These are phyloP conservation scores for Macrotus californicus DNA, from an alignment of 2,113 vertebrate species.

Conservation along the genomic window DNA sequence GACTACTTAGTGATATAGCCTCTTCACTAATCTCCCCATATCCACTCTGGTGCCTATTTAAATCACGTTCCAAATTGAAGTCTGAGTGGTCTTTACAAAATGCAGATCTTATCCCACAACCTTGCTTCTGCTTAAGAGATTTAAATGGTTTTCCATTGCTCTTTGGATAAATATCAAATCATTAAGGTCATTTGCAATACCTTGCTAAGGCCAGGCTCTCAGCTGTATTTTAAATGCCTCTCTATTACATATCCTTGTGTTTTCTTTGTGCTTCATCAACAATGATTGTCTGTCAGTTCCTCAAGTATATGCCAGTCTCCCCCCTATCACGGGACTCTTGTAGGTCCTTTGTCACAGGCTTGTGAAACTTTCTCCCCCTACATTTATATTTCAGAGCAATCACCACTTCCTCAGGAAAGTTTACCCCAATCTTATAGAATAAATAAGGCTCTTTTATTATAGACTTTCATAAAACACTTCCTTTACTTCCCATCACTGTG, in stretches of 20 bases:
- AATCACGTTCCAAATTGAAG: background rate
- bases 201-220: background rate
- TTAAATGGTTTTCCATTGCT: background rate
- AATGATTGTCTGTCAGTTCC: background rate
- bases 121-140: background rate
- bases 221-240: background rate
- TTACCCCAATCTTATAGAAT: background rate
- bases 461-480: background rate
- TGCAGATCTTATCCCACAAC: background rate
- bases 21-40: background rate
- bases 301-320: background rate
- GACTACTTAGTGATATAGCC: background rate
- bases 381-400: background rate
- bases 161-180: background rate
- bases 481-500: background rate
- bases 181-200: background rate
- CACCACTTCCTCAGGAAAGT: background rate
- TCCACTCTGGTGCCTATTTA: background rate
- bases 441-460: background rate
- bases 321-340: background rate
- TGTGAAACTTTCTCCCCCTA: background rate
- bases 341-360: background rate
- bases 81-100: background rate
- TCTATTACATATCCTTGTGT: too few species aligned
- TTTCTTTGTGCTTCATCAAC: background rate